phyloP scores from a whole-genome alignment of 2,113 vertebrate species.

The Excalfactoria chinensis region DNA sequence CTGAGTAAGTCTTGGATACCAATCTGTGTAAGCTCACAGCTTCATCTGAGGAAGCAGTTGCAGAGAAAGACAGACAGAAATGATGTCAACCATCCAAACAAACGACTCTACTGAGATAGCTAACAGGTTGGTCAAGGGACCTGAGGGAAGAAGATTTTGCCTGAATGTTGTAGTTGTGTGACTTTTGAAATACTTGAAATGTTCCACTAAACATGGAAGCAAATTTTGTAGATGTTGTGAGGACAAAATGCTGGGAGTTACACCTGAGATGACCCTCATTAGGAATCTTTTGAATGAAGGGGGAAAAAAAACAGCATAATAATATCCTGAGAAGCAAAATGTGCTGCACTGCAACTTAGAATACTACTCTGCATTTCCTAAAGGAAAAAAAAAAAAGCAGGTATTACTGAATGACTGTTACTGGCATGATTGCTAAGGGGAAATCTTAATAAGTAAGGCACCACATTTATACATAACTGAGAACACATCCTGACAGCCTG shows the following conservation, averaged over 20 bases:
- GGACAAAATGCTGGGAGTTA: accelerated
- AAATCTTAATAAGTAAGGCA: constrained; percentile 20
- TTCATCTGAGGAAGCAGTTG: constrained; percentile 81
- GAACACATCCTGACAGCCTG: constrained; percentile 50
- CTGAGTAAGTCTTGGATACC: constrained; percentile 80
- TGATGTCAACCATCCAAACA: constrained; percentile 76
- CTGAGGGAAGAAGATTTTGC: constrained; percentile 77
- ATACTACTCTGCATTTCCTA: neutral
- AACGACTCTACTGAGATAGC: constrained; percentile 80
- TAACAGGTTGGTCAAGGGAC: constrained; percentile 82
- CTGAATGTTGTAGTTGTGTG: neutral
- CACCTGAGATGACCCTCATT: accelerated
- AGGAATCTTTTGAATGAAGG: neutral
- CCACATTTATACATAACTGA: constrained; percentile 13
- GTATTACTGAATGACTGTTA: neutral
- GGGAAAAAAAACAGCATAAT: neutral
- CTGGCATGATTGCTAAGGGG: neutral
- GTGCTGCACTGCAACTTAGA: neutral
- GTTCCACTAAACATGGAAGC: neutral
- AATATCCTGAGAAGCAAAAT: neutral
- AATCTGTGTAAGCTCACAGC: constrained; percentile 79
- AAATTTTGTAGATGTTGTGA: neutral
- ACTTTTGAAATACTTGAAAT: neutral
- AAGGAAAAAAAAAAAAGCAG: neutral
- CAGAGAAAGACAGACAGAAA: constrained; percentile 82